Conservation (phyloP, 1,140 invertebrate species). For the Laupala kohalensis region DNA sequence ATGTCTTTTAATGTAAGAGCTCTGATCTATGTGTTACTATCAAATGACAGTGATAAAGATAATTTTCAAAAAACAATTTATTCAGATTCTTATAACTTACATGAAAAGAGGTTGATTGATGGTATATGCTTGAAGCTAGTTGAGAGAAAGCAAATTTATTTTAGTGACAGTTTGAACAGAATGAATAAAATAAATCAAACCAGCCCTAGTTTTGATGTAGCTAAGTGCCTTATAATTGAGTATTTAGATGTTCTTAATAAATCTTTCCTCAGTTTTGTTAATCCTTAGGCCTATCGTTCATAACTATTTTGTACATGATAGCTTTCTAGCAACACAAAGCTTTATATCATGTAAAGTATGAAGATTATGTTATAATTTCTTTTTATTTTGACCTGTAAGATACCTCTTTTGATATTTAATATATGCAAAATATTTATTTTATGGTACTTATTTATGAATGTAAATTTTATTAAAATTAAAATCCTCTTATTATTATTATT, state of each 20-base stretch:
- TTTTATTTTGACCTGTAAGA: background rate
- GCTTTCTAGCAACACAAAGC: no score
- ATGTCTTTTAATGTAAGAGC: slow-evolving; percentile 37
- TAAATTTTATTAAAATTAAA: background rate
- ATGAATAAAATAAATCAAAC: slow-evolving; percentile 20
- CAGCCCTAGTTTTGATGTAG: slow-evolving; percentile 24
- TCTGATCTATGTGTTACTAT: slow-evolving; percentile 26
- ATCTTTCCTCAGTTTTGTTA: no score
- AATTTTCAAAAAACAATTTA: slow-evolving; percentile 27
- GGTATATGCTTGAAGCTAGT: slow-evolving; percentile 21
- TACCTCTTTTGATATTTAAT: slow-evolving; percentile 15
- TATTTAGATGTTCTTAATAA: slow-evolving; percentile 20
- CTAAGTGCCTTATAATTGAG: slow-evolving; percentile 24
- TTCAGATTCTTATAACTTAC: slow-evolving; percentile 20
- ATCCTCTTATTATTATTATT: background rate
- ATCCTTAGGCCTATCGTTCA: background rate
- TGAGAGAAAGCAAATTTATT: slow-evolving; percentile 20
- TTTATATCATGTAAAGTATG: no score
- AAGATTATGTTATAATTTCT: no score
- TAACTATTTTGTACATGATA: no score
- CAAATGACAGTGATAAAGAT: slow-evolving; percentile 17
- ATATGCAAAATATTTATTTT: background rate
- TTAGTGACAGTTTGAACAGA: slow-evolving; percentile 16
- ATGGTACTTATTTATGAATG: background rate
- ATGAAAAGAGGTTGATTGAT: slow-evolving; percentile 19